A percentile compares a stretch with the other conserved stretches of the same genome.
Evolutionary conservation across 2,113 vertebrate species (phyloP).

Genomic region (Corythornis vintsioides): DNA sequence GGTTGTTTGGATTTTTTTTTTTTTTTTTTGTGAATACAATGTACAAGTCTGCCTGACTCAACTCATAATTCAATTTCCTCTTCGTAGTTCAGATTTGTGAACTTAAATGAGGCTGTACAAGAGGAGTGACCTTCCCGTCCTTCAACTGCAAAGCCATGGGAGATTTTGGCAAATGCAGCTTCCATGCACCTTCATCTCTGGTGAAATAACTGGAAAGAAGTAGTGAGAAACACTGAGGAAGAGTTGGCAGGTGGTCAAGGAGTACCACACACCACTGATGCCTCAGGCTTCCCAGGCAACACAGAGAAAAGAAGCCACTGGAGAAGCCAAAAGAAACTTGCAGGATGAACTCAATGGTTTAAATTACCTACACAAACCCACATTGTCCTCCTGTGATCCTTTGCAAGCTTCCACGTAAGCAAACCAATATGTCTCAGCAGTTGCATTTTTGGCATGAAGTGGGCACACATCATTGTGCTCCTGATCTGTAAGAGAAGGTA

Average conservation of each 20-base stretch:
- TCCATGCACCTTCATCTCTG: conserved; percentile 27
- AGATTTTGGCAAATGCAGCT: conserved; percentile 36
- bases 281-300: neutral
- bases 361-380: neutral
- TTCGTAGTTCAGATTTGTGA: neutral
- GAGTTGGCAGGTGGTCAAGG: neutral
- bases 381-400: neutral
- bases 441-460: neutral
- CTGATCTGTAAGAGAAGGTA: neutral
- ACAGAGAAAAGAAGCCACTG: neutral
- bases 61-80: neutral
- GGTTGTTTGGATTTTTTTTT: neutral
- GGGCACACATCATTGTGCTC: neutral
- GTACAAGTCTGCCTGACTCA: conserved; percentile 1
- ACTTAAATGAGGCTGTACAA: neutral
- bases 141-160: neutral
- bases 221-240: conserved; percentile 5
- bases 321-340: neutral
- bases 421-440: neutral
- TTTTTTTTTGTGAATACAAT: neutral
- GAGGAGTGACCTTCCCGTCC: neutral
- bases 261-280: neutral
- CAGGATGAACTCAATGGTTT: neutral
- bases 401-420: neutral
- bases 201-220: conserved; percentile 43